Evolutionary conservation across 2,113 vertebrate species (phyloP).

Genomic region (Mustela lutreola): DNA sequence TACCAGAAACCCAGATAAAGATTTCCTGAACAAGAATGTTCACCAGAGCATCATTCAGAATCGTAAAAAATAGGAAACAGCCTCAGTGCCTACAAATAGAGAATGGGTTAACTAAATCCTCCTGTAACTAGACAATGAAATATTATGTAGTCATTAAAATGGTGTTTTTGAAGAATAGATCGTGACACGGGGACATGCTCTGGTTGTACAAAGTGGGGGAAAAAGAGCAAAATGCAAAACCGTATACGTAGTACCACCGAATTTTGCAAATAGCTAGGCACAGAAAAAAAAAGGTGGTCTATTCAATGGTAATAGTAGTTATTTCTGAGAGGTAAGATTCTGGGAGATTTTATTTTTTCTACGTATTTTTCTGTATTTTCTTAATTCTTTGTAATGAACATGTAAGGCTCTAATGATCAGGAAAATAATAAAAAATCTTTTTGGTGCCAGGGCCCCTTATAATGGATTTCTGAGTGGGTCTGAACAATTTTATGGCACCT

Average conservation of each 20-base stretch:
- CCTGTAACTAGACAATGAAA: conserved; percentile 28
- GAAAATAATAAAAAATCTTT: conserved; percentile 30
- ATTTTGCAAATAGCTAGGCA: conserved; percentile 55
- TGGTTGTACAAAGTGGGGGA: not conserved
- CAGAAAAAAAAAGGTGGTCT: not conserved
- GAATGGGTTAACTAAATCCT: not conserved
- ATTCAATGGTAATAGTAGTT: conserved; percentile 58
- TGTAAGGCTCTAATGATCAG: conserved; percentile 23
- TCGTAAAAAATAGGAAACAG: not conserved
- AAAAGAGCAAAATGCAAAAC: conserved; percentile 21
- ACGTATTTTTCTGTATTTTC: conserved; percentile 27
- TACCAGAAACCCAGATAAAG: conserved; percentile 57
- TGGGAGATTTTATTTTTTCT: conserved; percentile 52
- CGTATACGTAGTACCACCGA: not conserved
- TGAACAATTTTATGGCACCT: not conserved
- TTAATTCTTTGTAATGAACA: conserved; percentile 53
- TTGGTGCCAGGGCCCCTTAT: not conserved
- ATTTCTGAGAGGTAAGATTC: conserved; percentile 58
- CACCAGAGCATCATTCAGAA: conserved; percentile 47
- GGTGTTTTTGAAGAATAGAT: conserved; percentile 12
- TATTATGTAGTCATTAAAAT: conserved; percentile 55
- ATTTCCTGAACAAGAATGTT: conserved; percentile 55
- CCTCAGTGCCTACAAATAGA: not conserved
- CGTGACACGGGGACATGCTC: not conserved
- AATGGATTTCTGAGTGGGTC: conserved; percentile 16